Percentiles rank a stretch among this genome's conserved stretches.
Evolutionary conservation across 1,140 invertebrate species (phyloP).

Genomic region (Bombus impatiens): DNA sequence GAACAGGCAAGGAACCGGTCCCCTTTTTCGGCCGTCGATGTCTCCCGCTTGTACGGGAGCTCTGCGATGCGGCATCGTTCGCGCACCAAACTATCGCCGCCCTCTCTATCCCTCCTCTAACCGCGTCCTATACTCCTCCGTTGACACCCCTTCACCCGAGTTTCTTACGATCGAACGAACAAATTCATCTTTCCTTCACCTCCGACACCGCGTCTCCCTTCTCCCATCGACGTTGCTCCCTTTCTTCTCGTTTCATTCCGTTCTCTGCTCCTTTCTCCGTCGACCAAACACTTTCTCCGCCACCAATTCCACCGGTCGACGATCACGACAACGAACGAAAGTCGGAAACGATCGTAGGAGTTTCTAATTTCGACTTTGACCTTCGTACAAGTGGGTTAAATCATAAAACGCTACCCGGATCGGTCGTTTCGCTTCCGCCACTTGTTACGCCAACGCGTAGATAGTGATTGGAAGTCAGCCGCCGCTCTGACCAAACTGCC

Average conservation of each 20-base stretch:
- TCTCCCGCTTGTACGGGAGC: constrained; percentile 23
- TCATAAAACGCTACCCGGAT: constrained; percentile 44
- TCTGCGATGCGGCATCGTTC: constrained; percentile 19
- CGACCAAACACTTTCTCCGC: constrained; percentile 72
- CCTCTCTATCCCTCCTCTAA: not conserved
- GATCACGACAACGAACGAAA: constrained; percentile 62
- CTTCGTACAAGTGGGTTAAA: constrained; percentile 68
- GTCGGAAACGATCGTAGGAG: constrained; percentile 69
- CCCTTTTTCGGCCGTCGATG: constrained; percentile 42
- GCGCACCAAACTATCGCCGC: constrained; percentile 30
- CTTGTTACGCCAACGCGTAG: not conserved
- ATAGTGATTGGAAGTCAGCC: not conserved
- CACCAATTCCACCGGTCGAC: constrained; percentile 59
- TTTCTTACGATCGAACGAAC: constrained; percentile 31
- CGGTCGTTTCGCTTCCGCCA: constrained; percentile 39
- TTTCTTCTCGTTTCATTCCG: constrained; percentile 2
- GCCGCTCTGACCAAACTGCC: too few species aligned
- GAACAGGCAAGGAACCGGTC: constrained; percentile 60
- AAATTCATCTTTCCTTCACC: constrained; percentile 50
- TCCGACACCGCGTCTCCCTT: not conserved
- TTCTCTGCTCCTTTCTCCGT: constrained; percentile 4
- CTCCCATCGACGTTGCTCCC: not conserved
- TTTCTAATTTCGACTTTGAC: constrained; percentile 73
- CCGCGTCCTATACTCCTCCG: not conserved
- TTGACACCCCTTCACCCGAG: not conserved